These are phyloP conservation scores for Drosophila emarginata DNA, from an alignment of 2,888 invertebrate genomes.

Conservation along the genomic window DNA sequence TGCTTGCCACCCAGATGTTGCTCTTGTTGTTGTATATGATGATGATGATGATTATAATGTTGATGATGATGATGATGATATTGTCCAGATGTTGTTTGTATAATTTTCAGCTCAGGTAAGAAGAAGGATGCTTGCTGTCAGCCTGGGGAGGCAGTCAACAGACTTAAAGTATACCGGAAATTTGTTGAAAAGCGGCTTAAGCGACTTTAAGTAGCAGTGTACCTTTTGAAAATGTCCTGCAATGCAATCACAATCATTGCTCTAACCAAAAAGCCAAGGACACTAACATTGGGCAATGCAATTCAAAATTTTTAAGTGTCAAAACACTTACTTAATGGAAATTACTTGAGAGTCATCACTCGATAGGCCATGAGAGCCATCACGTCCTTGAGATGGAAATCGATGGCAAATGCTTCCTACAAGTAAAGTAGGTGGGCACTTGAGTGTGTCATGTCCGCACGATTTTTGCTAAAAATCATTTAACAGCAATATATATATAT, in stretches of 20 bases:
- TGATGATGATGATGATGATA: conserved; percentile 40
- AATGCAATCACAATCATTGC: conserved; percentile 59
- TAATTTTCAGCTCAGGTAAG: conserved; percentile 54
- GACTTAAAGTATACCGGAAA: conserved; percentile 45
- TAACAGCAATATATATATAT: conserved; percentile 48
- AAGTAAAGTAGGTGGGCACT: conserved; percentile 46
- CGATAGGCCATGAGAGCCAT: conserved; percentile 67
- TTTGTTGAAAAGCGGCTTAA: conserved; percentile 38
- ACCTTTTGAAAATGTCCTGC: conserved; percentile 2
- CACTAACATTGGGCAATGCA: conserved; percentile 60
- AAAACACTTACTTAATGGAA: conserved; percentile 77
- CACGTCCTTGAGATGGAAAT: conserved; percentile 50
- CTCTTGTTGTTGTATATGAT: conserved; percentile 40
- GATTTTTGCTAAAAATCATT: conserved; percentile 78
- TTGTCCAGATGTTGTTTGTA: conserved; percentile 57
- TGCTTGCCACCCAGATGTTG: conserved; percentile 31
- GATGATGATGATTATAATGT: conserved; percentile 32
- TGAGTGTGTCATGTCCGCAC: conserved; percentile 76
- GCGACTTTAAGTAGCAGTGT: conserved; percentile 39
- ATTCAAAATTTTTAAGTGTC: conserved; percentile 59
- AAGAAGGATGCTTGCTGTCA: conserved; percentile 10
- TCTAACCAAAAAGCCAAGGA: neutral
- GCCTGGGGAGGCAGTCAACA: neutral
- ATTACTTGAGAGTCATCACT: conserved; percentile 66
- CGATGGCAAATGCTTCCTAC: neutral